A percentile compares a stretch with the other conserved stretches of the same genome.
These are phyloP conservation scores for Nautilus pompilius DNA, from an alignment of 1,140 invertebrate genomes.

Conservation along the genomic window DNA sequence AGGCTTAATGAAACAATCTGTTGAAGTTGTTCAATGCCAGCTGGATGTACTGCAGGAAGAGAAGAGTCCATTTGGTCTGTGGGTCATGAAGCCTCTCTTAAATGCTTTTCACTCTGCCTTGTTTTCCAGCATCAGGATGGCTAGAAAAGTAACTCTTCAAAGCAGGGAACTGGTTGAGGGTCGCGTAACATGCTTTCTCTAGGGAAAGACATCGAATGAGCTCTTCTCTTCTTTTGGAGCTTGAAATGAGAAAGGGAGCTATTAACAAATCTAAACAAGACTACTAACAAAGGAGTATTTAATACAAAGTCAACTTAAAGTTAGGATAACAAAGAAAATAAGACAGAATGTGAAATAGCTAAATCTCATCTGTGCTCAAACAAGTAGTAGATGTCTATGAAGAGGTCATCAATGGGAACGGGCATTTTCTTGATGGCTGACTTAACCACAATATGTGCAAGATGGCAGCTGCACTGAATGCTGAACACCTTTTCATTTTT, in stretches of 20 bases:
- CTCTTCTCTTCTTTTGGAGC: no score
- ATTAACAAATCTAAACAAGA: no score
- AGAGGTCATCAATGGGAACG: conserved; percentile 6
- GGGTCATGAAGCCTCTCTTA: neutral
- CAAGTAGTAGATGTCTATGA: conserved; percentile 15
- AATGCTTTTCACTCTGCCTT: conserved; percentile 3
- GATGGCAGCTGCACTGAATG: conserved; percentile 17
- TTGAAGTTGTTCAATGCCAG: conserved; percentile 18
- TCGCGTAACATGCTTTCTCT: conserved; percentile 7
- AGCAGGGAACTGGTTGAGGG: conserved; percentile 17
- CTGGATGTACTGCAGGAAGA: conserved; percentile 10
- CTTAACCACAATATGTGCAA: conserved; percentile 10
- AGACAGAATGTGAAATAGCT: no score
- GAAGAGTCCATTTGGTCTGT: conserved; percentile 9
- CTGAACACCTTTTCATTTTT: conserved; percentile 9
- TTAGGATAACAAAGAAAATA: no score
- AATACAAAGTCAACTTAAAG: no score
- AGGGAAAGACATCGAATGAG: conserved; percentile 21
- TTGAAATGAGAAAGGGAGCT: no score
- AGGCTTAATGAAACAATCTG: conserved; percentile 12
- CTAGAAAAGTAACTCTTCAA: conserved; percentile 9
- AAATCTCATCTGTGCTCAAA: conserved; percentile 3
- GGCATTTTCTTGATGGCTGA: conserved; percentile 9
- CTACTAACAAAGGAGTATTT: no score
- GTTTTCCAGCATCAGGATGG: conserved; percentile 12